Percentiles rank a stretch among this genome's conserved stretches.
These are phyloP conservation scores for Trachurus trachurus DNA, from an alignment of 2,797 vertebrate genomes.

Conservation along the genomic window DNA sequence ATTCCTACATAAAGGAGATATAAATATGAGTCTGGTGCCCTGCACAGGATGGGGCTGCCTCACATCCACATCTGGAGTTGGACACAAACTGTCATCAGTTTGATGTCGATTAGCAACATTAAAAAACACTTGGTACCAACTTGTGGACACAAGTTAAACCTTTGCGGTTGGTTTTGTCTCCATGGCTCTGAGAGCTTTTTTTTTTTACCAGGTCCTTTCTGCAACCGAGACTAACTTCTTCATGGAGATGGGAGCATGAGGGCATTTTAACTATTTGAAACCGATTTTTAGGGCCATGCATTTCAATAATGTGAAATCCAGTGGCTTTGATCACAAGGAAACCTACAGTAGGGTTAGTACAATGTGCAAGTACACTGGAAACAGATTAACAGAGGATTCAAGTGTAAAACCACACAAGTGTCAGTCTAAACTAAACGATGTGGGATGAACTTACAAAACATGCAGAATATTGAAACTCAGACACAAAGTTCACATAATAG, in stretches of 20 bases:
- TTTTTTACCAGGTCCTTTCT: background rate
- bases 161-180: constrained; percentile 1
- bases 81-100: background rate
- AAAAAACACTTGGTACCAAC: background rate
- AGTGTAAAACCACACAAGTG: background rate
- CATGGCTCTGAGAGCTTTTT: background rate
- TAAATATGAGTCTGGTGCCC: constrained; percentile 2
- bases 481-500: constrained; percentile 17
- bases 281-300: background rate
- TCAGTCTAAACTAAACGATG: constrained; percentile 17
- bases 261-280: background rate
- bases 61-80: background rate
- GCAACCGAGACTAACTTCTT: background rate
- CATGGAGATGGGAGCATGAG: background rate
- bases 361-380: background rate
- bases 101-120: background rate
- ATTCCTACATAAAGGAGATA: background rate
- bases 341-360: background rate
- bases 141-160: background rate
- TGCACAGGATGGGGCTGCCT: background rate
- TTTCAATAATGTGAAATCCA: background rate
- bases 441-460: constrained; percentile 18
- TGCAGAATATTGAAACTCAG: constrained; percentile 23
- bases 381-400: constrained; percentile 1
- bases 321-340: background rate